These are phyloP conservation scores for Cryptoblepharus egeriae DNA, from an alignment of 2,797 vertebrate species.

Conservation along the genomic window DNA sequence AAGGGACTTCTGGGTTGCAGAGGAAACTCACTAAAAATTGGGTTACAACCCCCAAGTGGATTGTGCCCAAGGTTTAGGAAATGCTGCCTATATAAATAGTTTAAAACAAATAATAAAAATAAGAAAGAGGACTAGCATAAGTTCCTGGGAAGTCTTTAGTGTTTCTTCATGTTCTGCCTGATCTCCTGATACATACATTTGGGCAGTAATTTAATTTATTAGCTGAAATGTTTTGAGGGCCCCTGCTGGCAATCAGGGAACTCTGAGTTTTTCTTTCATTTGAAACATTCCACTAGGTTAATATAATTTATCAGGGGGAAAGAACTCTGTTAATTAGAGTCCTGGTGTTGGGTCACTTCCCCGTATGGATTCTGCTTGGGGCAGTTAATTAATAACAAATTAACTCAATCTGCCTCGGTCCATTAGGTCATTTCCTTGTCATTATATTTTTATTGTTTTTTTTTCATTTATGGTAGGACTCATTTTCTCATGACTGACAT, in stretches of 20 bases:
- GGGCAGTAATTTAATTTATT: constrained; percentile 69
- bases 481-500: constrained; percentile 58
- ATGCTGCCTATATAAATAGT: constrained; percentile 34
- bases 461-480: constrained; percentile 59
- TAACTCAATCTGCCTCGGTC: constrained; percentile 57
- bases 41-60: not conserved
- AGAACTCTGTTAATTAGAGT: constrained; percentile 52
- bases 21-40: no score
- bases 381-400: constrained; percentile 68
- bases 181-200: constrained; percentile 55
- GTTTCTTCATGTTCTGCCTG: constrained; percentile 54
- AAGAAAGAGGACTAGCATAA: constrained; percentile 5
- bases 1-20: no score
- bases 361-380: constrained; percentile 48
- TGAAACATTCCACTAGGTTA: constrained; percentile 27
- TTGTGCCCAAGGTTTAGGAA: not conserved
- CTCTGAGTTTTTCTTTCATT: constrained; percentile 43
- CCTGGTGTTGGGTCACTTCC: constrained; percentile 42
- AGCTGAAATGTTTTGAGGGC: constrained; percentile 45
- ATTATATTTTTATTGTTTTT: constrained; percentile 61
- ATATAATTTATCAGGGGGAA: constrained; percentile 41
- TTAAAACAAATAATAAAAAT: constrained; percentile 38
- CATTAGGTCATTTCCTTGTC: constrained; percentile 69
- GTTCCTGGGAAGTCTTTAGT: constrained; percentile 55
- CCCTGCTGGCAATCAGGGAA: constrained; percentile 49